phyloP scores from a whole-genome alignment of 2,888 invertebrate species.

The Lissocephala sabroskyi region DNA sequence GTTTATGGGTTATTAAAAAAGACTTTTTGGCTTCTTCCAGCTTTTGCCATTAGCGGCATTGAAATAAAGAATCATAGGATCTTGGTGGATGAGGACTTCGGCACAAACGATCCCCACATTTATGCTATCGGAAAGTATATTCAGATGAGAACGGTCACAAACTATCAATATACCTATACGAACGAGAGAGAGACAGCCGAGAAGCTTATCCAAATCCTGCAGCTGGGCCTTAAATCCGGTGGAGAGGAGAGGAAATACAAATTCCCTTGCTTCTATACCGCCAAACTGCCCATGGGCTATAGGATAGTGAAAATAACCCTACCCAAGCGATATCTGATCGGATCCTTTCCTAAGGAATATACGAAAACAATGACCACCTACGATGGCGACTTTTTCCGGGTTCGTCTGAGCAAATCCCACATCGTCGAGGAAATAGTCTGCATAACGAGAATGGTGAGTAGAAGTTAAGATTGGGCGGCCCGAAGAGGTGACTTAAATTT shows the following conservation, averaged over 20 bases:
- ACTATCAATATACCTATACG: conserved; percentile 41
- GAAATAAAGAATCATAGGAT: conserved; percentile 18
- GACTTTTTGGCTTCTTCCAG: no score
- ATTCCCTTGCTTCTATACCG: conserved; percentile 30
- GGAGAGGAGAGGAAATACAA: conserved; percentile 9
- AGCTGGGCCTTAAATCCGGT: conserved; percentile 5
- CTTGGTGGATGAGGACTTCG: conserved; percentile 37
- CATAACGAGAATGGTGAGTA: conserved; percentile 44
- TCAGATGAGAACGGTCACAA: conserved; percentile 15
- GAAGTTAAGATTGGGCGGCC: no score
- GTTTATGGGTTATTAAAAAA: no score
- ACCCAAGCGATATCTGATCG: conserved; percentile 49
- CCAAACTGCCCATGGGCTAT: conserved; percentile 40
- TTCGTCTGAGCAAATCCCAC: conserved; percentile 37
- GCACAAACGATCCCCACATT: conserved; percentile 45
- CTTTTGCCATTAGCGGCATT: conserved; percentile 23
- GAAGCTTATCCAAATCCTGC: conserved; percentile 43
- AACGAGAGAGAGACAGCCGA: conserved; percentile 47
- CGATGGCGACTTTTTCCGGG: conserved; percentile 53
- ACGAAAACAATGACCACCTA: conserved; percentile 39
- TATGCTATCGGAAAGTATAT: conserved; percentile 52
- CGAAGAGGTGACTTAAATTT: neutral
- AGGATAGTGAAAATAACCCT: conserved; percentile 37
- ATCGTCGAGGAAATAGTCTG: conserved; percentile 58
- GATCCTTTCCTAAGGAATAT: conserved; percentile 35